A percentile compares a stretch with the other conserved stretches of the same genome.
Evolutionary conservation across 1,140 invertebrate species (phyloP).

Genomic region (Choristoneura fumiferana): DNA sequence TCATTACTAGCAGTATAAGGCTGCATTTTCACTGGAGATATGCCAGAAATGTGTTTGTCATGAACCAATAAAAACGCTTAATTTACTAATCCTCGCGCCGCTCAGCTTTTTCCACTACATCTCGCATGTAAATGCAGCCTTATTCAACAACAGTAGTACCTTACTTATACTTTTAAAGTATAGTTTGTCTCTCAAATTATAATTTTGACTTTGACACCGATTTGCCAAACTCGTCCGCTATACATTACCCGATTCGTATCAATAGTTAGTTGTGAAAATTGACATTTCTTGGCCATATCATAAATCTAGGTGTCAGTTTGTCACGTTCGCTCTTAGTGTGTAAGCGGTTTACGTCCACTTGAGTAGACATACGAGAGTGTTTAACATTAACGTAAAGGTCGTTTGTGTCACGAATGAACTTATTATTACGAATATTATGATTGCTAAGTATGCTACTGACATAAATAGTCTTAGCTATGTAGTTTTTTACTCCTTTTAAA

Average conservation of each 20-base stretch:
- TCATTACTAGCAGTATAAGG: background rate
- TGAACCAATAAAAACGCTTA: too few species aligned
- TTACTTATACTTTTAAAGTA: background rate
- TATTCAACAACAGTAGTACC: background rate
- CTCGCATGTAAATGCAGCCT: background rate
- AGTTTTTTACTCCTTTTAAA: too few species aligned
- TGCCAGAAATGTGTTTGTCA: too few species aligned
- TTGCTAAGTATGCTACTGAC: too few species aligned
- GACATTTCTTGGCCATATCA: background rate
- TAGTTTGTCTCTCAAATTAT: background rate
- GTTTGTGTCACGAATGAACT: constrained; percentile 1
- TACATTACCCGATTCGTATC: background rate
- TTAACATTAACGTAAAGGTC: background rate
- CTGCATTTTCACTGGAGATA: too few species aligned
- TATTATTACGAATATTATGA: too few species aligned
- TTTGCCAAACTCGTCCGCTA: background rate
- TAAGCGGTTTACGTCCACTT: background rate
- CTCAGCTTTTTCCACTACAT: background rate
- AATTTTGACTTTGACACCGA: background rate
- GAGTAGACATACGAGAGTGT: constrained; percentile 1
- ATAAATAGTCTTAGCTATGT: too few species aligned
- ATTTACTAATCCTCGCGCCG: too few species aligned
- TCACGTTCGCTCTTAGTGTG: background rate
- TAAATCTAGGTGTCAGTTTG: constrained; percentile 1
- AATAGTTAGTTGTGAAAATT: constrained; percentile 7